Evolutionary conservation across 2,888 invertebrate genomes (phyloP).

Genomic region (Calliopum simillimum): DNA sequence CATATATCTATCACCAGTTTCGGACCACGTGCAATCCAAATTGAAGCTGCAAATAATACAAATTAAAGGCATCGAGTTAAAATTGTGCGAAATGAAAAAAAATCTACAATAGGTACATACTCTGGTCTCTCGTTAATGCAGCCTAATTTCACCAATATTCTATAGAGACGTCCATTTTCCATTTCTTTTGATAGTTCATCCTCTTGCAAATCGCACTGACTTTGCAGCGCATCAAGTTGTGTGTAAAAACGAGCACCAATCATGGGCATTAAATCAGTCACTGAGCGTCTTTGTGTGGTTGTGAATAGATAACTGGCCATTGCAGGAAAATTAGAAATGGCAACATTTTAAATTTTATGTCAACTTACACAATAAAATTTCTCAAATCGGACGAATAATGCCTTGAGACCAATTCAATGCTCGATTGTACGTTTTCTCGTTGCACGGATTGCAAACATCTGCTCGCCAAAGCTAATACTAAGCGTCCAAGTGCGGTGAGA

Average conservation of each 20-base stretch:
- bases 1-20: constrained; percentile 98
- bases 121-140: constrained; percentile 97
- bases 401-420: constrained; percentile 88
- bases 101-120: constrained; percentile 70
- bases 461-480: constrained; percentile 93
- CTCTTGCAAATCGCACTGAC: constrained; percentile 89
- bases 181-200: constrained; percentile 92
- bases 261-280: constrained; percentile 99
- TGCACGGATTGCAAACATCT: constrained; percentile 89
- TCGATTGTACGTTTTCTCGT: constrained; percentile 87
- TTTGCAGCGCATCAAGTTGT: constrained; percentile 90
- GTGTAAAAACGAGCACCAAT: constrained; percentile 97
- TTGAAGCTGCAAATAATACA: constrained; percentile 74
- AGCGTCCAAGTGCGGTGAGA: constrained; percentile 87
- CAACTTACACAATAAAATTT: constrained; percentile 88
- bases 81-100: constrained; percentile 31
- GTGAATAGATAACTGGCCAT: constrained; percentile 78
- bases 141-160: constrained; percentile 90
- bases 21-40: constrained; percentile 95
- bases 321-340: neutral
- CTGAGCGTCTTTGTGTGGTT: constrained; percentile 76
- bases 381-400: constrained; percentile 94
- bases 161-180: constrained; percentile 93
- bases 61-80: neutral
- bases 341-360: constrained; percentile 17